Evolutionary conservation across 2,113 vertebrate species (phyloP), one percentile per base, ranked within the genome.

Genomic region (Nothoprocta perdicaria): DNA sequence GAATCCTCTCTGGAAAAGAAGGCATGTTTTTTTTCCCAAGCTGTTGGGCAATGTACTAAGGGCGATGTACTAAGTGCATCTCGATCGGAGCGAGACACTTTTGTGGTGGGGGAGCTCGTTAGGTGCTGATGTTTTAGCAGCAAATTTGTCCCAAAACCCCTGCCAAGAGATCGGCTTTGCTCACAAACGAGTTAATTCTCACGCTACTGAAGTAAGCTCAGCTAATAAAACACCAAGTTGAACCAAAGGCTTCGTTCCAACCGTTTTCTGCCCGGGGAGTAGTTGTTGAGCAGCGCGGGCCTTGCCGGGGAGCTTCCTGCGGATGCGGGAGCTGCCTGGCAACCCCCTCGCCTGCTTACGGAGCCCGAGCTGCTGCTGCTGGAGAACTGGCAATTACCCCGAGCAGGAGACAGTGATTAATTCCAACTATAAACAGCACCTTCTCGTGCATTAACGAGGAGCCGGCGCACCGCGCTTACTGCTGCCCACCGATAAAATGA

Each of bases 381-480:
- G 88, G 68, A 78, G 62, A 85, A 38, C 10, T 71, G 74, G 77
- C 84, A 95, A 62, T 93, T 84, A 89, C 35, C 84, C 68, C 65
- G 67, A 74, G 53, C 74, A 86, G 76, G 75, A 89, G 82, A 86
- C 66, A 85, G 60, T 91, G 80, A 93, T 95, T 91, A 95, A 67
- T 84, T 84, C 48, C 69, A 63, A 41, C 74, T 74, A 55, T 66
- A 86, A 92, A 77, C 66, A 76, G 43, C 69, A 86, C 62, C 38
- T 89, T 91, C 69, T 81, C 6, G 40, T 80, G 43, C 61, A 79
- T 86, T 69, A 85, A 79, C 21, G 40, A 73, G 76, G 19, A 82
- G 66, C 74, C 52, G 46, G 0, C 69, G 58, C 35, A n/a, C 57
- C 66, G 2, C 3, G 21, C 89, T 89, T 87, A 72, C 50, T 71